phyloP scores from a whole-genome alignment of 2,113 vertebrate species.

The Cryptomyrus ogoouensis region DNA sequence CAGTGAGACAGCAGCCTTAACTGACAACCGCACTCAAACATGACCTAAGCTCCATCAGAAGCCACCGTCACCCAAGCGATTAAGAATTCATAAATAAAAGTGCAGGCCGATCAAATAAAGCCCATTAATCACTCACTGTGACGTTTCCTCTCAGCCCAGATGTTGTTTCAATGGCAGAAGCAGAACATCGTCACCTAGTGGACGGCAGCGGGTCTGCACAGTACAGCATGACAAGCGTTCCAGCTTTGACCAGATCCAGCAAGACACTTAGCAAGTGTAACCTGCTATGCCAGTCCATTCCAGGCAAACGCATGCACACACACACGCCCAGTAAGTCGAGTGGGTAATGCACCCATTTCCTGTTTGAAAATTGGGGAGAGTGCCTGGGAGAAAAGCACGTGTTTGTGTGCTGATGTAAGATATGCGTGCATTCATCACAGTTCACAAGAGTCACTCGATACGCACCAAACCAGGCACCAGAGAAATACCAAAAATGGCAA shows the following conservation, averaged over 20 bases:
- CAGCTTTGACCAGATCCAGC: too few relatives aligned
- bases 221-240: not conserved
- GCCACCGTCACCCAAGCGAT: not conserved
- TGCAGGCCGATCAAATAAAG: not conserved
- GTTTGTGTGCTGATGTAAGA: not conserved
- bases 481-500: not conserved
- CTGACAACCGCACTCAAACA: slow-evolving; percentile 13
- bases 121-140: not conserved
- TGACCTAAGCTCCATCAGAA: not conserved
- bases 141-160: not conserved
- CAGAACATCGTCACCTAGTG: not conserved
- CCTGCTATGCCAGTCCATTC: not conserved
- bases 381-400: not conserved
- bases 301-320: not conserved
- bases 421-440: not conserved
- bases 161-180: not conserved
- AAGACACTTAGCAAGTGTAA: not conserved
- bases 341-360: not conserved
- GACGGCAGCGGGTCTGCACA: not conserved
- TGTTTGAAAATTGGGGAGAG: not conserved
- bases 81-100: not conserved
- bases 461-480: not conserved
- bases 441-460: not conserved
- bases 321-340: not conserved
- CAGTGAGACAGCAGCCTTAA: not conserved